Base-by-base conservation (phyloP, 2,113 vertebrate genomes). In the Loxodonta africana region DNA sequence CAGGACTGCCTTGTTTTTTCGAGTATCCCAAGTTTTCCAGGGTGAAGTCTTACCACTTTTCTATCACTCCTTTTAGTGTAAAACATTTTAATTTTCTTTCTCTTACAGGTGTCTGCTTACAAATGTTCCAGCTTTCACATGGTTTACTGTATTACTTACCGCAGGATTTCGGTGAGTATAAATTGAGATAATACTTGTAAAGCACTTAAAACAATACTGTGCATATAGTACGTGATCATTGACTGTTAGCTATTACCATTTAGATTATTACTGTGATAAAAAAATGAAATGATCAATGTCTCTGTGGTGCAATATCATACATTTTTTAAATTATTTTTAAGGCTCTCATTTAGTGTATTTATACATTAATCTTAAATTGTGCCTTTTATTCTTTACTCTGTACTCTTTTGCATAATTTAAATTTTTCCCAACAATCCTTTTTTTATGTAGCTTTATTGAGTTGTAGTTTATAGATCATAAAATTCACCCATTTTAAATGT, bases 211-310 rank as follows among this genome's bases (percentile, higher is more conserved):
- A 95, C 21, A 78, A 8, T 87, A 46, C 0, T 6, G 63, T 4
- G 20, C 71, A 63, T 62, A 44, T 23, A 62, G 20, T 63, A 69
- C 4, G 41, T 57, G 71, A 69, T 37, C n/a, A 28, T 44, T 85
- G 33, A 80, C 37, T n/a, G 18, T 87, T 73, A 88, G 63, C 11
- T 74, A 83, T 46, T 81, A 63, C 23, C 92, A 88, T 95, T 77
- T 92, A 90, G 28, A 57, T 71, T 92, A 63, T n/a, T 20, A 83
- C 8, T 83, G 28, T 67, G 12, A 87, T 63, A 17, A 78, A 90
- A 86, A 71, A 73, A 86, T 73, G 25, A 78, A 87, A 65, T 91
- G n/a, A 44, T 0, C 12, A 71, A n/a, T 65, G 17, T 94, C 11
- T 65, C 14, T 46, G 6, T 78, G 86, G 21, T 6, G 87, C 17